phyloP scores from a whole-genome alignment of 2,797 vertebrate species.

The Lateolabrax maculatus region DNA sequence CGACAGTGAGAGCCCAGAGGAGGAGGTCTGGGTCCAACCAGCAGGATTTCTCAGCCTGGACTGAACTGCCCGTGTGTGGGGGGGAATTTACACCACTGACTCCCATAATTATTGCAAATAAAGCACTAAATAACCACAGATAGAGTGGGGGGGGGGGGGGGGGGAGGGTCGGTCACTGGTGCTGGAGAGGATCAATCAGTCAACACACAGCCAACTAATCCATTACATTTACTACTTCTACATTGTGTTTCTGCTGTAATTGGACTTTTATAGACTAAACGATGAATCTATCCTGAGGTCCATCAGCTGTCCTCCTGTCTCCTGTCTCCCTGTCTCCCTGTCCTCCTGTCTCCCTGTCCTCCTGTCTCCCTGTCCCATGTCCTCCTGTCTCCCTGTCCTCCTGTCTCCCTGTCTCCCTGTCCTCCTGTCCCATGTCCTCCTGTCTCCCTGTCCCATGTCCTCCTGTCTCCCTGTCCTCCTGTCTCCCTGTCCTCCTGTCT shows the following conservation, averaged over 20 bases:
- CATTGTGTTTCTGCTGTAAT: background rate
- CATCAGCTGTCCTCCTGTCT: too few species aligned
- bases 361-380: too few species aligned
- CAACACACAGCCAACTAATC: background rate
- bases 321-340: too few species aligned
- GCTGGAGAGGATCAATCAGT: background rate
- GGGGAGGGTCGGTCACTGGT: background rate
- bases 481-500: too few species aligned
- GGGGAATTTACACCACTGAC: background rate
- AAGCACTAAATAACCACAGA: background rate
- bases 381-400: too few species aligned
- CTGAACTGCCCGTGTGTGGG: background rate
- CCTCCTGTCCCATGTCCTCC: too few species aligned
- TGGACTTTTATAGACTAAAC: background rate
- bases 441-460: too few species aligned
- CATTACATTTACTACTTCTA: background rate
- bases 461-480: too few species aligned
- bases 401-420: too few species aligned
- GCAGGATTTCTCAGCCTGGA: background rate
- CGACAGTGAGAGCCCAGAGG: too few species aligned
- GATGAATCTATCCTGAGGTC: rapidly evolving
- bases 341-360: too few species aligned
- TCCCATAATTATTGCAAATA: background rate
- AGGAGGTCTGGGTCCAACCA: too few species aligned
- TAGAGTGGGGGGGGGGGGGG: background rate